phyloP scores from a whole-genome alignment of 2,888 invertebrate species.

The Parochlus steinenii region DNA sequence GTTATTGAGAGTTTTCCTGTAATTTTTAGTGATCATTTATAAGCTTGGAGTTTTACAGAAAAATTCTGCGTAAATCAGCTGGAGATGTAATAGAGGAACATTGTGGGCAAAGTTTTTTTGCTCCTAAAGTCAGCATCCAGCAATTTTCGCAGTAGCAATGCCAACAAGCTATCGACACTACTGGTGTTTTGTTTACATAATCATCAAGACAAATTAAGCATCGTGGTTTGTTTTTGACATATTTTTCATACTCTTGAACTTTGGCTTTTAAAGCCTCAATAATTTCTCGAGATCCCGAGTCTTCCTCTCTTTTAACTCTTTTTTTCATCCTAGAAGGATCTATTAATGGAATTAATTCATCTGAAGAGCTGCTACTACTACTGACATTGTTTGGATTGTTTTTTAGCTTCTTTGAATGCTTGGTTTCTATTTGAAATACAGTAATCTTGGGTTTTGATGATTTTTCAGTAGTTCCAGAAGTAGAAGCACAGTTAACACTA shows the following conservation, averaged over 20 bases:
- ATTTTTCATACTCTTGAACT: slow-evolving; percentile 57
- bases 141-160: slow-evolving; percentile 87
- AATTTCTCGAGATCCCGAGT: slow-evolving; percentile 22
- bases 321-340: neutral
- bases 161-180: slow-evolving; percentile 91
- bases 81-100: slow-evolving; percentile 87
- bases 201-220: slow-evolving; percentile 82
- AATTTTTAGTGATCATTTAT: slow-evolving; percentile 1
- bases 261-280: slow-evolving; percentile 59
- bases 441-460: too few species aligned
- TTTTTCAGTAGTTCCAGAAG: neutral
- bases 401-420: slow-evolving; percentile 1
- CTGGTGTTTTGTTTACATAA: slow-evolving; percentile 68
- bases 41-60: slow-evolving; percentile 43
- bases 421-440: too few species aligned
- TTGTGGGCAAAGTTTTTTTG: slow-evolving; percentile 86
- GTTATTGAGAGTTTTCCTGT: too few species aligned
- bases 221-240: slow-evolving; percentile 47
- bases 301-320: neutral
- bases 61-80: slow-evolving; percentile 71
- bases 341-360: neutral
- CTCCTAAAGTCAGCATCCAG: slow-evolving; percentile 55
- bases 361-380: slow-evolving; percentile 1
- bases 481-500: slow-evolving; percentile 11
- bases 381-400: slow-evolving; percentile 10